Evolutionary conservation across 1,140 invertebrate species (phyloP).

Genomic region (Heliconius congener): DNA sequence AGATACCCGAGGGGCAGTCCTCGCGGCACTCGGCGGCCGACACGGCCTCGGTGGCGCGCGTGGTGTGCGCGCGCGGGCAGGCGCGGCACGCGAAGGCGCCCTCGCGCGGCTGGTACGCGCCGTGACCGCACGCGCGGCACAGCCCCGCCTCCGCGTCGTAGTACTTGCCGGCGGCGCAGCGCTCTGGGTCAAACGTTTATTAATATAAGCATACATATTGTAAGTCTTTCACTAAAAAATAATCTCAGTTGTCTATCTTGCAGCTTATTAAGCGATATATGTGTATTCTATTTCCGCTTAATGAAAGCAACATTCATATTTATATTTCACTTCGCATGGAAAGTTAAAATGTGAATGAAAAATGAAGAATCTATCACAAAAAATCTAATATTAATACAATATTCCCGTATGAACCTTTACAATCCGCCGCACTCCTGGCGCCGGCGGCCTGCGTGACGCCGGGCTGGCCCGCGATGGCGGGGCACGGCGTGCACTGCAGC

Average conservation of each 20-base stretch:
- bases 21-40: constrained; percentile 93
- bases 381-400: too few relatives aligned
- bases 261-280: too few relatives aligned
- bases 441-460: constrained; percentile 93
- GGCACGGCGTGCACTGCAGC: constrained; percentile 92
- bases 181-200: constrained; percentile 80
- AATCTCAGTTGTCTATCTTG: too few relatives aligned
- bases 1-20: constrained; percentile 91
- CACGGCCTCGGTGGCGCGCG: constrained; percentile 93
- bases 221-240: too few relatives aligned
- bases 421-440: constrained; percentile 92
- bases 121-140: constrained; percentile 95
- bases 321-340: too few relatives aligned
- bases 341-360: too few relatives aligned
- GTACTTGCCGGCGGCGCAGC: constrained; percentile 95
- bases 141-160: constrained; percentile 92
- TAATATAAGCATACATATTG: too few relatives aligned
- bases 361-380: too few relatives aligned
- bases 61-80: constrained; percentile 96
- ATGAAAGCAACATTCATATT: too few relatives aligned
- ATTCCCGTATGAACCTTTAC: constrained; percentile 85
- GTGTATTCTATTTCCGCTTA: too few relatives aligned
- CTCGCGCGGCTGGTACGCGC: constrained; percentile 95
- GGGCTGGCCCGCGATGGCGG: constrained; percentile 91
- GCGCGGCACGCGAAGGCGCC: constrained; percentile 94